Evolutionary conservation across 2,888 invertebrate genomes (phyloP), one percentile per base, ranked within the genome.

Genomic region (Papilio elwesi): DNA sequence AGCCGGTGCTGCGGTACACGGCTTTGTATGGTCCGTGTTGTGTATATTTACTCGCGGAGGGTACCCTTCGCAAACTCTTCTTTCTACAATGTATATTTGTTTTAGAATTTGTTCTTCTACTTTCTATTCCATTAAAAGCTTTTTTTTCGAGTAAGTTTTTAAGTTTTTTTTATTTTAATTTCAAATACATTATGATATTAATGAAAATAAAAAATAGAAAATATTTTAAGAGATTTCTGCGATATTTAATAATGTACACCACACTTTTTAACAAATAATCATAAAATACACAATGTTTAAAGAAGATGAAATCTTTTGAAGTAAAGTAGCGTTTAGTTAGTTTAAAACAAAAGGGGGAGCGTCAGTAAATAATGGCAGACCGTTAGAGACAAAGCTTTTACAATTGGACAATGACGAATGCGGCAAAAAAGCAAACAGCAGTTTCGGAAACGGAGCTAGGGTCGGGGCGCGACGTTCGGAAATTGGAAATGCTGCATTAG

Each of bases 401-500:
- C 85, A 86, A 86, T 87, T 85, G 86, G 90, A 91, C 91, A 90
- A 87, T 90, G 91, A 92, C 87, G 86, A 88, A 91, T 90, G 90
- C 84, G 81, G 85, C 85, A 87, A 90, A 91, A 90, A 91, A 89
- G 84, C 83, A 85, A 84, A 83, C 81, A 82, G 80, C 78, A 80
- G 75, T 78, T 80, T 81, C 78, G 80, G 81, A 79, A 80, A 78
- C 76, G 73, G 77, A 79, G 79, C 77, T 77, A 76, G 79, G 79
- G 78, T 80, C 77, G 80, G 80, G 78, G 76, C 77, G 81, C 76
- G 84, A 80, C 82, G 83, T 80, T 85, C 88, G 91, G 92, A 92
- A 92, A 92, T 93, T 92, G 92, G 90, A 90, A 91, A 87, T 83
- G 87, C 81, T 85, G 85, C 87, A 90, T 91, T 91, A 91, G 87